A percentile compares a stretch with the other conserved stretches of the same genome.
phyloP scores from a whole-genome alignment of 2,888 invertebrate species.

The Amphipoea lucens region DNA sequence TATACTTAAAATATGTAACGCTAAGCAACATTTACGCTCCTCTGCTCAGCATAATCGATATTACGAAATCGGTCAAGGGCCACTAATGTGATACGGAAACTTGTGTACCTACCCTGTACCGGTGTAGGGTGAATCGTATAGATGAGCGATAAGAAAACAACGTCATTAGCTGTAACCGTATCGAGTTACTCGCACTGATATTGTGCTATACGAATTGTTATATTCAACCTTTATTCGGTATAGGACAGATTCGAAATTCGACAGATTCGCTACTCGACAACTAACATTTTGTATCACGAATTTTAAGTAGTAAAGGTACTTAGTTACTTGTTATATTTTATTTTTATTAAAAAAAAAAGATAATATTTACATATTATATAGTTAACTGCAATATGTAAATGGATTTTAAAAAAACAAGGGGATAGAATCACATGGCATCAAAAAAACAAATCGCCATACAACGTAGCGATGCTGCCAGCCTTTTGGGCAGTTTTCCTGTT shows the following conservation, averaged over 20 bases:
- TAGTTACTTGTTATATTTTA: no score
- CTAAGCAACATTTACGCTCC: conserved; percentile 51
- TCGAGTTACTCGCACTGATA: conserved; percentile 26
- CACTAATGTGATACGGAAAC: conserved; percentile 81
- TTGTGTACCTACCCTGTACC: conserved; percentile 45
- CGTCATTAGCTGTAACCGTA: conserved; percentile 77
- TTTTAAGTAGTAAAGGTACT: background rate
- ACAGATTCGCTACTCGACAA: no score
- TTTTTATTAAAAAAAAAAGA: background rate
- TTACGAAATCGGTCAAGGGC: conserved; percentile 73
- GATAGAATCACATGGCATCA: no score
- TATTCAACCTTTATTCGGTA: background rate
- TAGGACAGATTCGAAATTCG: no score
- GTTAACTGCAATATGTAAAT: no score
- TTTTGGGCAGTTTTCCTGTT: no score
- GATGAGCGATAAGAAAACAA: conserved; percentile 82
- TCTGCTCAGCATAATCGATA: conserved; percentile 60
- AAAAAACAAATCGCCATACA: background rate
- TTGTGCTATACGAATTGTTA: conserved; percentile 15
- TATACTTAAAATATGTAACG: conserved; percentile 51
- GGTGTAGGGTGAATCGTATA: conserved; percentile 77
- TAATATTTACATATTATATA: no score
- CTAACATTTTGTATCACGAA: background rate
- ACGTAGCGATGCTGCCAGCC: background rate
- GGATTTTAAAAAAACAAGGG: no score